Conservation (phyloP, 2,113 vertebrate species). For the Ptyas mucosa region DNA sequence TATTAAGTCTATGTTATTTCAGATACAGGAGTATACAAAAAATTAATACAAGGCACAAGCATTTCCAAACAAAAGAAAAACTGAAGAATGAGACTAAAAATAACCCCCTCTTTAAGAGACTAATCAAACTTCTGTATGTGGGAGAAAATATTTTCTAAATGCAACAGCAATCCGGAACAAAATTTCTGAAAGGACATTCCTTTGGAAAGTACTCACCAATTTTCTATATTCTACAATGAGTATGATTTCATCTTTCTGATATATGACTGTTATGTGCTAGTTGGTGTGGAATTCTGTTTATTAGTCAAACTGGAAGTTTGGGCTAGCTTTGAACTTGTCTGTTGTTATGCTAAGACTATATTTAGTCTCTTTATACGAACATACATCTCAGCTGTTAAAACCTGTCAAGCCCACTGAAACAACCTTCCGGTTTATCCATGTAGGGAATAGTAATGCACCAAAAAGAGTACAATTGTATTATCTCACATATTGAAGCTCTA, state of each 20-base stretch:
- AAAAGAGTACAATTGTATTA: background rate
- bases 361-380: background rate
- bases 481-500: background rate
- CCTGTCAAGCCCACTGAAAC: background rate
- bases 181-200: slow-evolving; percentile 42
- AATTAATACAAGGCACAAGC: background rate
- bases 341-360: background rate
- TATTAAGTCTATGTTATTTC: background rate
- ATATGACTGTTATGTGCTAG: slow-evolving; percentile 7
- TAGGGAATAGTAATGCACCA: background rate
- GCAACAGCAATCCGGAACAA: slow-evolving; percentile 40
- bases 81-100: slow-evolving; percentile 41
- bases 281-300: background rate
- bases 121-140: slow-evolving; percentile 24
- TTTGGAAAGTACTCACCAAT: slow-evolving; percentile 44
- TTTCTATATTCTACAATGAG: background rate
- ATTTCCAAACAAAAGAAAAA: slow-evolving; percentile 31
- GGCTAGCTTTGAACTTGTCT: background rate
- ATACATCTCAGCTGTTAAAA: background rate
- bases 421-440: background rate
- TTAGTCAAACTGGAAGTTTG: slow-evolving; percentile 1
- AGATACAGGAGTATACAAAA: slow-evolving; percentile 16
- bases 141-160: slow-evolving; percentile 47
- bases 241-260: slow-evolving; percentile 25
- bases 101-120: slow-evolving; percentile 29